phyloP scores from a whole-genome alignment of 1,140 invertebrate genomes.

The Atopsyche davidsoni region DNA sequence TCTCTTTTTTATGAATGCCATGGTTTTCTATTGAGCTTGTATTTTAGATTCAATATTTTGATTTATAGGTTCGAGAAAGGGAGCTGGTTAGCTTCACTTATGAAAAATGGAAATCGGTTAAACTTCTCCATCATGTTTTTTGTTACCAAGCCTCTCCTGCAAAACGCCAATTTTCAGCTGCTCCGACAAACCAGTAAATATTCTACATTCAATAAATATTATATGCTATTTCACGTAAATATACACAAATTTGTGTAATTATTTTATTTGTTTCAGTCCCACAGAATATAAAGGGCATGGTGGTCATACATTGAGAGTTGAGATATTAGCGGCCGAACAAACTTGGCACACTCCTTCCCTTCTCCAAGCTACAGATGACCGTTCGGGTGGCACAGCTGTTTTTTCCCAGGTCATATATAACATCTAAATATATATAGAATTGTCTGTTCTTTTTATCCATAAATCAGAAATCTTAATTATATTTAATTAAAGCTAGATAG shows the following conservation, averaged over 20 bases:
- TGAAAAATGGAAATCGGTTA: constrained; percentile 72
- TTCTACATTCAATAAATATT: background rate
- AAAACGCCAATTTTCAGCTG: constrained; percentile 69
- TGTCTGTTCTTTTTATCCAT: background rate
- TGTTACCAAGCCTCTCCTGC: constrained; percentile 79
- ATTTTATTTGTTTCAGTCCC: constrained; percentile 41
- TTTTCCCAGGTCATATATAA: constrained; percentile 66
- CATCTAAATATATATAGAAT: constrained; percentile 3
- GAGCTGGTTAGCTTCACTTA: constrained; percentile 78
- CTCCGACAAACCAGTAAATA: constrained; percentile 57
- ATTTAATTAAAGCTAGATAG: too few relatives aligned
- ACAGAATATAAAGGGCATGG: constrained; percentile 58
- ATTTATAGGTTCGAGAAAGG: constrained; percentile 62
- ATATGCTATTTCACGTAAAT: background rate
- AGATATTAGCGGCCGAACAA: constrained; percentile 73
- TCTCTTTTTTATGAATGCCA: background rate
- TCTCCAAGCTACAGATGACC: constrained; percentile 60
- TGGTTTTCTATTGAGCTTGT: background rate
- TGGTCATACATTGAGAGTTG: constrained; percentile 62
- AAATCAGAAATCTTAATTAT: background rate
- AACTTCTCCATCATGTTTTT: constrained; percentile 81
- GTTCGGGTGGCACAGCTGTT: constrained; percentile 62
- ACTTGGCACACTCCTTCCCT: constrained; percentile 80
- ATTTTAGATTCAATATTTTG: constrained; percentile 1
- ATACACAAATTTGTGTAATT: background rate